Evolutionary conservation across 1,140 invertebrate species (phyloP).

Genomic region (Yoshiicerus persimilis): DNA sequence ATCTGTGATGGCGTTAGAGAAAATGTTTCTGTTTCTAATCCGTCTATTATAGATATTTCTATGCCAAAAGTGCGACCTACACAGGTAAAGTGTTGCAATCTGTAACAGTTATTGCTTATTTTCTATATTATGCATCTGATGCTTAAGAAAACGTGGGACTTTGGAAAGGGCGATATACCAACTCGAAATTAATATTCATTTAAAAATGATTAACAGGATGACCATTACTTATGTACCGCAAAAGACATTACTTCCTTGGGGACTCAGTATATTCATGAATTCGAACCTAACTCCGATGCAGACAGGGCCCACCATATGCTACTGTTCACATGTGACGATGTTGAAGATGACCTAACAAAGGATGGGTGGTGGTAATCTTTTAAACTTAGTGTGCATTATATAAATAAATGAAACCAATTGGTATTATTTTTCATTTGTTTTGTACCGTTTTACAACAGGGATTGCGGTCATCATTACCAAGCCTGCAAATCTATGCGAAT

Average conservation of each 20-base stretch:
- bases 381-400: background rate
- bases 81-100: constrained; percentile 32
- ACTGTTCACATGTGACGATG: constrained; percentile 62
- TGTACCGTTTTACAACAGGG: constrained; percentile 49
- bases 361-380: constrained; percentile 51
- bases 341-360: constrained; percentile 46
- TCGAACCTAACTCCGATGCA: constrained; percentile 54
- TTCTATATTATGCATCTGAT: too few relatives aligned
- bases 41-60: constrained; percentile 27
- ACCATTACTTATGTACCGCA: constrained; percentile 54
- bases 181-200: too few relatives aligned
- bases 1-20: constrained; percentile 24
- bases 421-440: background rate
- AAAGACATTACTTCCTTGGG: constrained; percentile 50
- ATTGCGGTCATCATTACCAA: constrained; percentile 54
- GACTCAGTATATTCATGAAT: constrained; percentile 53
- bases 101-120: too few relatives aligned
- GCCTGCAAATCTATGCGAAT: constrained; percentile 56
- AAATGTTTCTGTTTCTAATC: background rate
- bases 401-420: background rate
- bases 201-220: too few relatives aligned
- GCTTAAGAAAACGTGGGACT: too few relatives aligned
- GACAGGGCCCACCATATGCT: constrained; percentile 64
- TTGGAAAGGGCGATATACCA: too few relatives aligned
- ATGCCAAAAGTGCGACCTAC: constrained; percentile 46